Conservation (phyloP, 2,797 vertebrate species). For the Sitta carolinensis region DNA sequence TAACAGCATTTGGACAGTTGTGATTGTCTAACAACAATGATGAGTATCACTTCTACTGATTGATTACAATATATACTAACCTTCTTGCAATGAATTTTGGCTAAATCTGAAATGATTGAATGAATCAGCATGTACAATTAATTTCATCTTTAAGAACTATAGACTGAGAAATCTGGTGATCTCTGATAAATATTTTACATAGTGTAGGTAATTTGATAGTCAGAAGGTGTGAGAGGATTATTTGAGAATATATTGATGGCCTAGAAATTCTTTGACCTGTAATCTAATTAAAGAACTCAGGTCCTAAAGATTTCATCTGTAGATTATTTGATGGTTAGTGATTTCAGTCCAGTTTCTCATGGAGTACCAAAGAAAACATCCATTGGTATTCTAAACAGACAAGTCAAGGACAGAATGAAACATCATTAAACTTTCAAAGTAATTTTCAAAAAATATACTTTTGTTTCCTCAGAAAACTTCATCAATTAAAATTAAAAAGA, state of each 20-base stretch:
- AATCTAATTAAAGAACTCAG: neutral
- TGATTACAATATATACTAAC: neutral
- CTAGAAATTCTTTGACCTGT: conserved; percentile 13
- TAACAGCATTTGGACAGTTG: neutral
- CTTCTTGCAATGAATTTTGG: neutral
- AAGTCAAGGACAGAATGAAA: neutral
- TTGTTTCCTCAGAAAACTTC: neutral
- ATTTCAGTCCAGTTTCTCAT: neutral
- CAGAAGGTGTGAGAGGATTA: conserved; percentile 13
- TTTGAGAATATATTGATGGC: neutral
- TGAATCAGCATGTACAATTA: neutral
- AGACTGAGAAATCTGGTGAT: neutral
- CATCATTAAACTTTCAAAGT: neutral
- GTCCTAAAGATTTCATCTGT: neutral
- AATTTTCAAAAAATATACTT: neutral
- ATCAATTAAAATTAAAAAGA: neutral
- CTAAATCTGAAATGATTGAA: neutral
- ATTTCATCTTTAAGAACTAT: neutral
- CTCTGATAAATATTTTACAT: conserved; percentile 20
- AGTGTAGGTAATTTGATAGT: conserved; percentile 1
- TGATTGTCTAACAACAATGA: neutral
- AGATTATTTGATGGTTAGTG: neutral
- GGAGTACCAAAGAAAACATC: neutral
- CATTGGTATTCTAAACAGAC: neutral
- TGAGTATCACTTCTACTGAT: neutral